Evolutionary conservation across 2,113 vertebrate species (phyloP), one percentile per base, ranked within the genome.

Genomic region (Lagopus muta): DNA sequence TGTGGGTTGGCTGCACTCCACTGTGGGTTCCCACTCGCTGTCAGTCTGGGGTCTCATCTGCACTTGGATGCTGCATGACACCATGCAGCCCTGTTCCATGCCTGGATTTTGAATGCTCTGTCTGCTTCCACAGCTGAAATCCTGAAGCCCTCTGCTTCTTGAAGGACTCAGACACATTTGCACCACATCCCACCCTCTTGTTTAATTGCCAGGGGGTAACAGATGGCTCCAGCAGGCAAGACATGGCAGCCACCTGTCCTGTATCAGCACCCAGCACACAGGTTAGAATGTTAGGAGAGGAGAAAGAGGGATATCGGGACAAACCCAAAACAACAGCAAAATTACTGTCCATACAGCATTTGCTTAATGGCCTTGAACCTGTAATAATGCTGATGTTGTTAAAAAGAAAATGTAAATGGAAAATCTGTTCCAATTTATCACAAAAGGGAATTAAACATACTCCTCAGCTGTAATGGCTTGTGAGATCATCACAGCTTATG

Each of bases 361-460:
- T 24, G 55, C 43, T 75, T 11, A 32, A 65, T 12, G 38, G 54
- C 66, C 45, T 6, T 4, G 2, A 77, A 91, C 70, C 36, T 11
- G 36, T 43, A 90, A 13, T 32, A 34, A 67, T 12, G 1, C 8
- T 34, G n/a, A 43, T 75, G 52, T 28, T 92, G 42, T 88, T 92
- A 80, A 91, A 82, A 79, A 77, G 54, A 52, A 5, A 20, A 45
- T 40, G 45, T 64, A 93, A 92, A 95, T 71, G 78, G 87, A 96
- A 97, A 93, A 94, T 93, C 43, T 50, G 89, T 92, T 95, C 81
- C 77, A 95, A 93, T 87, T 92, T 74, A 77, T 94, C 92, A 94
- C 71, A 64, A 6, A 62, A 57, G 10, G 30, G 71, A 95, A 93
- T 93, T 91, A 95, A 83, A 25, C 43, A 55, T 93, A 71, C 92